phyloP scores from a whole-genome alignment of 53 echinoderm and acorn worm genomes.

The Temnopleurus reevesii region DNA sequence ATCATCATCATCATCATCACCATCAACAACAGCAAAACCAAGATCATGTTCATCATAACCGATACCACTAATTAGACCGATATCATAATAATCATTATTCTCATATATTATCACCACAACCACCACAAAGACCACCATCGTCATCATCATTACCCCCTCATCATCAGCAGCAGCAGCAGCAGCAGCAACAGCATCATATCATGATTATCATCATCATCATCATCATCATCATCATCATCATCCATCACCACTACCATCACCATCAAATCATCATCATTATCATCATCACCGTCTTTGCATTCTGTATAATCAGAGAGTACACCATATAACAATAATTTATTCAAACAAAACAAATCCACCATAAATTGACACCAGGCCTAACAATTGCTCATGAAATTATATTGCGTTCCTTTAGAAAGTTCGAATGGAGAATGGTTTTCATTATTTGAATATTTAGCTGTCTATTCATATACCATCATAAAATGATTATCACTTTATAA shows the following conservation, averaged over 20 bases:
- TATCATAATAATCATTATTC: background rate
- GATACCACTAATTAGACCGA: no score
- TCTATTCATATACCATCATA: constrained; percentile 6
- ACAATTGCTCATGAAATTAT: background rate
- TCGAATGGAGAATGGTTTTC: background rate
- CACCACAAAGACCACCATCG: background rate
- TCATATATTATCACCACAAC: background rate
- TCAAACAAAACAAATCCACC: no score
- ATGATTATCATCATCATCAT: background rate
- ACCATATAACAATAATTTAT: no score
- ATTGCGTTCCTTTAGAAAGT: background rate
- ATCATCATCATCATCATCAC: background rate
- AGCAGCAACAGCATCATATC: background rate
- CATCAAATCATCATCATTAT: background rate
- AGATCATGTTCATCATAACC: background rate
- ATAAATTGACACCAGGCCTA: no score
- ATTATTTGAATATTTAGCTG: background rate
- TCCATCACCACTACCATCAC: background rate
- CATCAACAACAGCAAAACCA: background rate
- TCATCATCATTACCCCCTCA: no score
- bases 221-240: background rate
- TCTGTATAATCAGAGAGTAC: no score
- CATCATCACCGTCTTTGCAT: no score
- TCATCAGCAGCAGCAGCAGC: background rate
- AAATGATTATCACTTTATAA: no score